These are phyloP conservation scores for Engystomops pustulosus DNA, from an alignment of 2,113 vertebrate genomes.

Conservation along the genomic window DNA sequence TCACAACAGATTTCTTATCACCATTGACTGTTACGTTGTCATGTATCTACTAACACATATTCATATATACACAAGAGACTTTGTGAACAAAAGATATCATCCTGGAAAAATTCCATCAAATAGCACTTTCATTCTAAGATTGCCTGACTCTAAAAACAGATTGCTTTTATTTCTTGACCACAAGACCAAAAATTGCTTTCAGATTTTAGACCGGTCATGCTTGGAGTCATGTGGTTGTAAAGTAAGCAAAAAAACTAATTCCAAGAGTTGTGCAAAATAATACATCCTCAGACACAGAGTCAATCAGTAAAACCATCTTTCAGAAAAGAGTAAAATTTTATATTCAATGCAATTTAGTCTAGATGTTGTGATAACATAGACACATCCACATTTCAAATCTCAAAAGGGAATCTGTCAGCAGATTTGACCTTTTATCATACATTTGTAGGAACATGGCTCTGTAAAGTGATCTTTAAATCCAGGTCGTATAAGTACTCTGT, in stretches of 20 bases:
- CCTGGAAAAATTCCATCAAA: neutral
- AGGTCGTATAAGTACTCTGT: too few species aligned
- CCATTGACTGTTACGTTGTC: too few species aligned
- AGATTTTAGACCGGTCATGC: neutral
- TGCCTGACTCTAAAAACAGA: conserved; percentile 25
- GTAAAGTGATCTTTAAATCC: too few species aligned
- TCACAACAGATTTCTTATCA: too few species aligned
- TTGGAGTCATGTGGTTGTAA: neutral
- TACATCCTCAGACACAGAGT: neutral
- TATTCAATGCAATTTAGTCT: too few species aligned
- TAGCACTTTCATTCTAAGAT: conserved; percentile 25
- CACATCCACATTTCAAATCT: too few species aligned
- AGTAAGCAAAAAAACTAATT: neutral
- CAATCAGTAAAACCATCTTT: neutral
- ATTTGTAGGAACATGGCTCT: too few species aligned
- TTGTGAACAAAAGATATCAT: neutral
- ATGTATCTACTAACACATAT: neutral
- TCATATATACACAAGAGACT: neutral
- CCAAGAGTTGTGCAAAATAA: neutral
- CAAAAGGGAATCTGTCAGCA: too few species aligned
- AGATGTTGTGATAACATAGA: too few species aligned
- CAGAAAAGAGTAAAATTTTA: too few species aligned
- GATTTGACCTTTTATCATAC: too few species aligned
- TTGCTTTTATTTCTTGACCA: conserved; percentile 15
- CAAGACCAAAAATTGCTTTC: conserved; percentile 30